Evolutionary conservation across 2,797 vertebrate species (phyloP), one percentile per base, ranked within the genome.

Genomic region (Poecile montanus): DNA sequence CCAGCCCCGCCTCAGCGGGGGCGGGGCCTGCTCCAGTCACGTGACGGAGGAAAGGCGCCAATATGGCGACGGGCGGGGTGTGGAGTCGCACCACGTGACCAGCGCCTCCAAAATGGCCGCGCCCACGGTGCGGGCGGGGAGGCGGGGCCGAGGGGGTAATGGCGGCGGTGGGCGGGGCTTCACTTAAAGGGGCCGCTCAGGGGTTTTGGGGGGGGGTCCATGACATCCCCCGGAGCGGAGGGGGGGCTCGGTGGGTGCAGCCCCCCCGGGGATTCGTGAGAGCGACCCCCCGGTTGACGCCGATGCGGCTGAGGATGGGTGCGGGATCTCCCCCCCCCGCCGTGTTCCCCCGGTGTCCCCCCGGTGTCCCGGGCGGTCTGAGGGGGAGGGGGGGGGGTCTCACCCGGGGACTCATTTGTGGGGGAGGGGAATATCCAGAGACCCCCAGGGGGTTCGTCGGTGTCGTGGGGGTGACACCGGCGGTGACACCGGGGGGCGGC

Each of bases 21-120:
- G 75, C 27, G 61, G 7, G 27, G 27, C 26, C 22, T 3, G 2
- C 1, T 2, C 0, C 0, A 2, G 45, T 50, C 65, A 81, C 78
- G 65, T 70, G 66, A 42, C 2, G 2, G 5, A 3, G 10, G 10
- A 30, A 36, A 8, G 26, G 7, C 25, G 45, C 45, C 78, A 81
- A 42, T 29, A 81, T 80, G 54, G 54, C 54, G 65, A 12, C 54
- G 30, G 44, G 53, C 27, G 34, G 18, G 40, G 58, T 51, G 71
- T 11, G 72, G 56, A 27, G 30, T 29, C 9, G 3, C 4, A 19
- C 56, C 78, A 81, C 66, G 66, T 81, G 78, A 81, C 3, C 32
- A 4, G 16, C 30, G 7, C 19, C 21, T 44, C 21, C 78, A 81
- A 81, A 81, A 81, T 81, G 78, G 78, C 78, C 47, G 66, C 78